phyloP scores from a whole-genome alignment of 2,888 invertebrate species.

The Tinea pellionella region DNA sequence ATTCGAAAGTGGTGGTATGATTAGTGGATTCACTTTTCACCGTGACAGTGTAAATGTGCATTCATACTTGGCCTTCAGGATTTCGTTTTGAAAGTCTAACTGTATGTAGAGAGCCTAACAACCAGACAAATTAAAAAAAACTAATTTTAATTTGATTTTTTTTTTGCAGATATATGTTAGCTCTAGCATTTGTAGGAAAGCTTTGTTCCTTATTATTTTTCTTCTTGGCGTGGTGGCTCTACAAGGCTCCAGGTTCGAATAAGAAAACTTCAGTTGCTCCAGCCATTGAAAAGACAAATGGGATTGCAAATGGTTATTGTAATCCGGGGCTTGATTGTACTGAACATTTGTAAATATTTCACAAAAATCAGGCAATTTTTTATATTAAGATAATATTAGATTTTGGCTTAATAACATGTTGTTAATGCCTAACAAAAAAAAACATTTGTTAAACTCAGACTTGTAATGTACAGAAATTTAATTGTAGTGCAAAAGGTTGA shows the following conservation, averaged over 20 bases:
- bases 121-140: too few relatives aligned
- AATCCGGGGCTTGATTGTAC: slow-evolving; percentile 55
- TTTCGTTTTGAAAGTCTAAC: too few relatives aligned
- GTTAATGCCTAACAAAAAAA: too few relatives aligned
- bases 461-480: too few relatives aligned
- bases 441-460: too few relatives aligned
- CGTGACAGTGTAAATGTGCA: too few relatives aligned
- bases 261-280: slow-evolving; percentile 31
- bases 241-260: slow-evolving; percentile 71
- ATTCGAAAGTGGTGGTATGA: too few relatives aligned
- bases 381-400: slow-evolving; percentile 14
- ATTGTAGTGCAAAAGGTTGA: too few relatives aligned
- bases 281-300: slow-evolving; percentile 28
- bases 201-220: slow-evolving; percentile 77
- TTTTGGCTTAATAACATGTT: not conserved
- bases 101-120: too few relatives aligned
- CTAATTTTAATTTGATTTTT: not conserved
- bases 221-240: slow-evolving; percentile 80
- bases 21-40: too few relatives aligned
- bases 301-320: slow-evolving; percentile 45
- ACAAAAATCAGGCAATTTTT: not conserved
- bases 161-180: slow-evolving; percentile 75
- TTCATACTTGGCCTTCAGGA: too few relatives aligned
- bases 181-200: slow-evolving; percentile 78
- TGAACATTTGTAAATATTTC: slow-evolving; percentile 47